Base-by-base conservation (phyloP, 1,140 invertebrate species). In the Argopecten irradians region DNA sequence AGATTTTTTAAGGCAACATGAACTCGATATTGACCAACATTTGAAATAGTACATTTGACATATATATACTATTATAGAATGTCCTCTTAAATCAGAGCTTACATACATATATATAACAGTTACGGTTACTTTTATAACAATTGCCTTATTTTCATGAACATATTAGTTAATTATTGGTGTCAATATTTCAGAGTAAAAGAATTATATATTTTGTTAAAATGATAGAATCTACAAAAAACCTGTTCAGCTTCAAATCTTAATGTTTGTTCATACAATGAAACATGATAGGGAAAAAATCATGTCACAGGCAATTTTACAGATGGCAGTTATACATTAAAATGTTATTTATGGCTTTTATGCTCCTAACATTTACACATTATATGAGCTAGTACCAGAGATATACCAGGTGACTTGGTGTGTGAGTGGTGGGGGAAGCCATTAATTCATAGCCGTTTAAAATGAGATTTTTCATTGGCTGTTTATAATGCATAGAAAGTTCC, bases 301-400 rank as follows among this genome's bases (percentile, higher is more conserved):
- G 43, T 35, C 13, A 16, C 32, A 82, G 22, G 34, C 9, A 19
- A 9, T 35, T 34, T 43, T 41, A 71, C 34, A 36, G 22, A 41
- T 46, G 43, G 33, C 9, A n/a, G 1, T 5, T 22, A 84, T 84
- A 43, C 85, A 71, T 71, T 71, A 71, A 71, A n/a, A 71, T 71
- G n/a, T 71, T 71, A 71, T 71, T 71, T 71, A 71, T 71, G 55
- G 55, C 19, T 71, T 28, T 71, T n/a, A 71, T 71, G n/a, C 55
- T 71, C 16, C 28, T 71, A n/a, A 28, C 22, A 71, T 71, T 71
- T 71, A 71, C 55, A 71, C 28, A 71, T 71, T 5, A 71, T 71
- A 71, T 71, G 55, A 71, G 55, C 28, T 71, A n/a, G n/a, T n/a
- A 71, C 22, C 5, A n/a, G n/a, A n/a, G n/a, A n/a, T n/a, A n/a